Evolutionary conservation across 2,797 vertebrate species (phyloP).

Genomic region (Oryzias dopingdopingensis): DNA sequence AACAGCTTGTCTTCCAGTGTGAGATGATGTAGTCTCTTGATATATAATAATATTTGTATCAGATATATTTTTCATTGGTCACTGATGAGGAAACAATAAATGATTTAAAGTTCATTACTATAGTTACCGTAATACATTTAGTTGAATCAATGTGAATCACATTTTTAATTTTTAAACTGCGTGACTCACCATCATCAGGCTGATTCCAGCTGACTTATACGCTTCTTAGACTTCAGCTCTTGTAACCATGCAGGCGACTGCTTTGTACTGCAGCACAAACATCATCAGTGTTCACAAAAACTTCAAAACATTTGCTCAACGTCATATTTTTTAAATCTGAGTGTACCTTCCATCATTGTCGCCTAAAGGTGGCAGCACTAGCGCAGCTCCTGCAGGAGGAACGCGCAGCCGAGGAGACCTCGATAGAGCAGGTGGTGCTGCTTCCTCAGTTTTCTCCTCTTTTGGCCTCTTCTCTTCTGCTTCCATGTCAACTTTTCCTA

Average conservation of each 20-base stretch:
- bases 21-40: too few species aligned
- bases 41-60: too few species aligned
- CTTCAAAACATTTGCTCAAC: not conserved
- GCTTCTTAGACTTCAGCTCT: slow-evolving; percentile 90
- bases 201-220: slow-evolving; percentile 85
- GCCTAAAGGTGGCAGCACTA: slow-evolving; percentile 77
- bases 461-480: slow-evolving; percentile 43
- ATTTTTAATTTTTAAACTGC: too few species aligned
- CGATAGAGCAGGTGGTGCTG: slow-evolving; percentile 52
- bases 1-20: too few species aligned
- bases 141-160: too few species aligned
- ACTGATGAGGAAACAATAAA: too few species aligned
- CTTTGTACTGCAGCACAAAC: slow-evolving; percentile 61
- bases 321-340: not conserved
- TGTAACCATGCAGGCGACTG: slow-evolving; percentile 87
- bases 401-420: slow-evolving; percentile 71
- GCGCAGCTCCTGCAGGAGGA: slow-evolving; percentile 68
- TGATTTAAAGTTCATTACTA: too few species aligned
- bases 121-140: too few species aligned
- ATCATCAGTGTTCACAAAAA: not conserved
- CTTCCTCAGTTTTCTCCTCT: slow-evolving; percentile 53
- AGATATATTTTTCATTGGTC: too few species aligned
- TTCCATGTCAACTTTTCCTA: slow-evolving; percentile 40
- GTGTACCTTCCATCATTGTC: slow-evolving; percentile 79
- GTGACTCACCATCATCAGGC: slow-evolving; percentile 38